Conservation (phyloP, 1,140 invertebrate species). For the Ceratosolen fusciceps region DNA sequence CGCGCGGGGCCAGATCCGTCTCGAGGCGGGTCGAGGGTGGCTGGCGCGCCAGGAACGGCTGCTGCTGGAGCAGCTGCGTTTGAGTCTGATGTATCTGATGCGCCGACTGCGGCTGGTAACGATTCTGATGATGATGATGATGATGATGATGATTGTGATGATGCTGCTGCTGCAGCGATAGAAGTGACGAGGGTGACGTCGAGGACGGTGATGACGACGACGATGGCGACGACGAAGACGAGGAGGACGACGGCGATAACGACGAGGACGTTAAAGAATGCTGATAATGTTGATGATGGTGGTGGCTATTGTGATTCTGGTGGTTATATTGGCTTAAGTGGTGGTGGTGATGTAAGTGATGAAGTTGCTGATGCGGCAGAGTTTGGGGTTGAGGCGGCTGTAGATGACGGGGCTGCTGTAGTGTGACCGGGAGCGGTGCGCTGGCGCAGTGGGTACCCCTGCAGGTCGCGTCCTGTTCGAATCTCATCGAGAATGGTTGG, state of each 20-base stretch:
- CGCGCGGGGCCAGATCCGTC: slow-evolving; percentile 43
- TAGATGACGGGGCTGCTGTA: slow-evolving; percentile 59
- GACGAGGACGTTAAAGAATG: too few species aligned
- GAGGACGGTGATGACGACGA: not conserved
- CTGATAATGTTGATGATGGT: not conserved
- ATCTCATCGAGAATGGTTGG: slow-evolving; percentile 71
- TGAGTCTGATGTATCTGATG: not conserved
- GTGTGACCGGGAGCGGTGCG: slow-evolving; percentile 68
- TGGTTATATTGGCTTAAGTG: not conserved
- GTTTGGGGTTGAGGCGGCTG: slow-evolving; percentile 30
- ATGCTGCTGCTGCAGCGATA: slow-evolving; percentile 56
- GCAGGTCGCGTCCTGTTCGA: slow-evolving; percentile 71
- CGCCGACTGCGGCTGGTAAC: too few species aligned
- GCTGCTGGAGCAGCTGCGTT: not conserved
- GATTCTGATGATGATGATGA: not conserved
- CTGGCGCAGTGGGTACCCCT: slow-evolving; percentile 73
- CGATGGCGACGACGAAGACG: not conserved
- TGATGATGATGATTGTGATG: slow-evolving; percentile 47
- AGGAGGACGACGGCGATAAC: not conserved
- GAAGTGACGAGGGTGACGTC: not conserved
- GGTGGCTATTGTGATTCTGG: not conserved
- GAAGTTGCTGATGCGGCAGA: not conserved
- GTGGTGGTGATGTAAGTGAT: not conserved
- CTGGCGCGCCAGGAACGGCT: not conserved
- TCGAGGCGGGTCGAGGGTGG: slow-evolving; percentile 45